Conservation (phyloP, 2,888 invertebrate genomes). For the Philhelius pedissequus region DNA sequence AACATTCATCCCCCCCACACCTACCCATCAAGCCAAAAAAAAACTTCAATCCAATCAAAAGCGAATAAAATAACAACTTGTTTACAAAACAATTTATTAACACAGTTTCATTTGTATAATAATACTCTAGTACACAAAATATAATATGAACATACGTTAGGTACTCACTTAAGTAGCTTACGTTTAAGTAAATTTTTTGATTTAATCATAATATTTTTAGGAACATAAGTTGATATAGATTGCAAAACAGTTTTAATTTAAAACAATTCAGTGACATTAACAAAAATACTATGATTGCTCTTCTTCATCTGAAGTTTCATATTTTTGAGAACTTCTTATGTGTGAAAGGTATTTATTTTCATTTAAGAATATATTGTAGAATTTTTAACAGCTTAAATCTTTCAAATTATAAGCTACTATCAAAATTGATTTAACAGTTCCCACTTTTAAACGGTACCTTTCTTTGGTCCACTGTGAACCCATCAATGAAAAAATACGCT, state of each 20-base stretch:
- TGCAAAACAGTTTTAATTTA: not conserved
- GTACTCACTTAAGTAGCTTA: too few species aligned
- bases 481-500: not conserved
- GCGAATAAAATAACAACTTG: too few species aligned
- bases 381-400: not conserved
- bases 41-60: too few species aligned
- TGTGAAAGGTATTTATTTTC: conserved; percentile 2
- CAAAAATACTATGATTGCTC: not conserved
- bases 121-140: too few species aligned
- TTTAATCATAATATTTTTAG: too few species aligned
- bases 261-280: not conserved
- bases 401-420: not conserved
- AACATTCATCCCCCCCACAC: too few species aligned
- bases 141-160: too few species aligned
- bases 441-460: not conserved
- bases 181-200: too few species aligned
- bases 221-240: too few species aligned
- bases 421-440: not conserved
- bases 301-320: conserved; percentile 18
- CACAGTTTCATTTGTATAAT: too few species aligned
- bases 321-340: conserved; percentile 4
- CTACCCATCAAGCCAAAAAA: too few species aligned
- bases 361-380: conserved; percentile 1
- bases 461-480: conserved; percentile 1
- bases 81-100: too few species aligned